Conservation (phyloP, 2,797 vertebrate genomes). For the Myripristis murdjan region DNA sequence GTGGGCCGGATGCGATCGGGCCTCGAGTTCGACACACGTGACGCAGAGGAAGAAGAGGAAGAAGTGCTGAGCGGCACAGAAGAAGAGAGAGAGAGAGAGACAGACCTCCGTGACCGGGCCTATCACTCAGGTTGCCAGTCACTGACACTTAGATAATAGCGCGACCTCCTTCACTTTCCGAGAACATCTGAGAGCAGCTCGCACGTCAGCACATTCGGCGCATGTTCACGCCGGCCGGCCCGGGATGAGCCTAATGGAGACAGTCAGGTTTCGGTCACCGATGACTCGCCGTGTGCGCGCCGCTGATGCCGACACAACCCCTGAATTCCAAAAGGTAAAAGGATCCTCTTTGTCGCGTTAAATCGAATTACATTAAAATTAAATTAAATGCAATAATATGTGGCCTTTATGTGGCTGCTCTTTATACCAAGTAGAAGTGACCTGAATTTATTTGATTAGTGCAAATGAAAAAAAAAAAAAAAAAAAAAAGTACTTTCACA, state of each 20-base stretch:
- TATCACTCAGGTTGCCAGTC: conserved; percentile 55
- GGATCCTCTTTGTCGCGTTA: too few relatives aligned
- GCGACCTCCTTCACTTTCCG: conserved; percentile 38
- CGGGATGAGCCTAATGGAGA: background rate
- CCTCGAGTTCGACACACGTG: too few relatives aligned
- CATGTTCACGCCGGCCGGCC: background rate
- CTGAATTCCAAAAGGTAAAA: too few relatives aligned
- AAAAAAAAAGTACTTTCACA: too few relatives aligned
- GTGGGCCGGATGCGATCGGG: too few relatives aligned
- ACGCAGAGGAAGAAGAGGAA: conserved; percentile 27
- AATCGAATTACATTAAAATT: too few relatives aligned
- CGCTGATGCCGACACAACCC: too few relatives aligned
- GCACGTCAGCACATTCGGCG: conserved; percentile 17
- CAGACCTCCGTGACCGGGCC: conserved; percentile 50
- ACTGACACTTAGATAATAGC: conserved; percentile 28
- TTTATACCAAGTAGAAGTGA: too few relatives aligned
- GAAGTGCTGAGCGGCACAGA: conserved; percentile 64
- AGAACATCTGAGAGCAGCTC: background rate
- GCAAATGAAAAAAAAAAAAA: too few relatives aligned
- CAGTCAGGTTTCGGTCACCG: background rate
- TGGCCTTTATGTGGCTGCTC: too few relatives aligned
- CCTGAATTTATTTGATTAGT: too few relatives aligned
- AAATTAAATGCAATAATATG: too few relatives aligned
- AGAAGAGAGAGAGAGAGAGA: conserved; percentile 37
- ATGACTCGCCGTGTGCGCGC: background rate